Base-by-base conservation (phyloP, 1,140 invertebrate genomes). In the Vanessa tameamea region DNA sequence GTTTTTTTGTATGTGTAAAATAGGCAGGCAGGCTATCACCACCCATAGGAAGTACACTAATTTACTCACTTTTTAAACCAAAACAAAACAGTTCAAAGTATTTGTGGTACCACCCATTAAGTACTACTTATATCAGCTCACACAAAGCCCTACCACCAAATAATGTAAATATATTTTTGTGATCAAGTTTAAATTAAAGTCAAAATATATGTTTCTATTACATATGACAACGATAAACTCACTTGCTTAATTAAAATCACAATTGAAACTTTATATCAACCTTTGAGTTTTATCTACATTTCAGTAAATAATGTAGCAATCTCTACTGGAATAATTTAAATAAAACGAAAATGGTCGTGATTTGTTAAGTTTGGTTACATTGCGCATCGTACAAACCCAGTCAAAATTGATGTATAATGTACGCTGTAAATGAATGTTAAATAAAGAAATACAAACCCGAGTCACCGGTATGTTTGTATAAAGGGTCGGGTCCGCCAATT, bases 401-500 rank as follows among this genome's bases (percentile, higher is more conserved):
- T 69, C 47, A 57, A 59, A 59, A 23, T 26, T 69, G 43, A 57
- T 69, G 43, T 15, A 2, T 20, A 57, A 59, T 20, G 53, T 11
- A 59, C 15, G 57, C 53, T 26, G 66, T 20, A 69, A 59, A 69
- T 69, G 66, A 57, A 69, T 31, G 53, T 57, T 23, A 53, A 69
- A 69, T 47, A 69, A 57, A 69, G 66, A 43, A 69, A 69, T 65
- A 65, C 20, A 15, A 48, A 47, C 61, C 26, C 37, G 63, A 5
- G 50, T 72, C 64, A 67, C 23, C 64, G 50, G 23, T 26, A 55
- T 72, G 64, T 72, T 57, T 72, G 53, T 66, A 31, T 72, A 67
- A 59, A 75, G 73, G 67, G 70, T 43, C 68, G 31, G 61, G 65
- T 77, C 48, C 69, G 68, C 66, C 71, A 77, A 78, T 78, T 72